phyloP scores from a whole-genome alignment of 2,797 vertebrate species.

The Xenentodon cancila region DNA sequence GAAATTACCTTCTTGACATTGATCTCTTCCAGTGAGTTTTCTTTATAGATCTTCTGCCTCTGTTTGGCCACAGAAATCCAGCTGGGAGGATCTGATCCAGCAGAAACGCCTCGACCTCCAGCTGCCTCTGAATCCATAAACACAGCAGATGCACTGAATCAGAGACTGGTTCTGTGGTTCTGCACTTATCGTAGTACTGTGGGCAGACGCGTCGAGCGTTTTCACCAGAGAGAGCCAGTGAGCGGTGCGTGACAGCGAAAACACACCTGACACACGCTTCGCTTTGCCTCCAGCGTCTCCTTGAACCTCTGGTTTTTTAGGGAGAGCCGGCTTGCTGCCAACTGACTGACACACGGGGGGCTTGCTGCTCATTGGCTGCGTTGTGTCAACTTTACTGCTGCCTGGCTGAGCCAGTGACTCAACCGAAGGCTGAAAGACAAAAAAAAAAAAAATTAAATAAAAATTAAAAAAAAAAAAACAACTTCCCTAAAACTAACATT shows the following conservation, averaged over 20 bases:
- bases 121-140: slow-evolving; percentile 60
- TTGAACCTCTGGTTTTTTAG: slow-evolving; percentile 64
- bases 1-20: slow-evolving; percentile 58
- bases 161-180: neutral
- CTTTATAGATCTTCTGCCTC: slow-evolving; percentile 86
- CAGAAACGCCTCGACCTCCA: slow-evolving; percentile 27
- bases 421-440: slow-evolving; percentile 28
- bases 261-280: slow-evolving; percentile 60
- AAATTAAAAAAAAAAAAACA: neutral
- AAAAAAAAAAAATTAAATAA: neutral
- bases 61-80: slow-evolving; percentile 89
- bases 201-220: too few relatives aligned
- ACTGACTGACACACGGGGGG: slow-evolving; percentile 39
- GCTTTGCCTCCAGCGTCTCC: slow-evolving; percentile 70
- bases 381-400: slow-evolving; percentile 38
- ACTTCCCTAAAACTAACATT: neutral
- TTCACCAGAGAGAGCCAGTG: too few relatives aligned
- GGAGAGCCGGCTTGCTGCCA: slow-evolving; percentile 61
- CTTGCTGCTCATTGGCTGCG: slow-evolving; percentile 44
- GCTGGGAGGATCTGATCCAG: slow-evolving; percentile 70
- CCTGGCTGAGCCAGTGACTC: slow-evolving; percentile 38
- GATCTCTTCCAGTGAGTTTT: slow-evolving; percentile 74
- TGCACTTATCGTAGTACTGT: neutral
- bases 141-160: slow-evolving; percentile 8
- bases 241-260: neutral